Percentiles rank a stretch among this genome's conserved stretches.
Conservation (phyloP, 2,888 invertebrate species). For the Scaptomyza caliginosa region DNA sequence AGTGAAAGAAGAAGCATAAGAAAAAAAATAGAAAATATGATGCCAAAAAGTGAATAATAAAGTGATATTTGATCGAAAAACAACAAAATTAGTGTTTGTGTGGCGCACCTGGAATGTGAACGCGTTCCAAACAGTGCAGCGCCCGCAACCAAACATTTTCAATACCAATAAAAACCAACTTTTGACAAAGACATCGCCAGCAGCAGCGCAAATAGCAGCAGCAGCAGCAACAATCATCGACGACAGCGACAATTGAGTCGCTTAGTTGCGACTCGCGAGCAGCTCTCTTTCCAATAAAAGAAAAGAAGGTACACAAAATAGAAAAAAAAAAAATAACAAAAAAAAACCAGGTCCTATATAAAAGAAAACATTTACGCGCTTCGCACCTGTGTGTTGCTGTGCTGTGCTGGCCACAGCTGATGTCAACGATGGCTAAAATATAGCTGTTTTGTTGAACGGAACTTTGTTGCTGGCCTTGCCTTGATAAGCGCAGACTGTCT, state of each 20-base stretch:
- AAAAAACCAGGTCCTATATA: slow-evolving; percentile 10
- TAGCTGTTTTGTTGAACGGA: slow-evolving; percentile 36
- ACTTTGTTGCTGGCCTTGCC: slow-evolving; percentile 57
- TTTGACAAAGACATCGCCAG: slow-evolving; percentile 46
- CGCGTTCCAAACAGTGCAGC: slow-evolving; percentile 35
- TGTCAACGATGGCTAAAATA: slow-evolving; percentile 10
- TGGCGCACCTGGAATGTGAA: slow-evolving; percentile 46
- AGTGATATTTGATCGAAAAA: slow-evolving; percentile 45
- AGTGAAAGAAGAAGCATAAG: slow-evolving; percentile 43
- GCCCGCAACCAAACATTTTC: slow-evolving; percentile 30
- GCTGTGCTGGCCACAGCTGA: slow-evolving; percentile 35
- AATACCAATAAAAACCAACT: slow-evolving; percentile 13
- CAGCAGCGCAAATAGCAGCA: slow-evolving; percentile 25
- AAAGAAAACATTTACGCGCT: not conserved
- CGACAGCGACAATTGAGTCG: slow-evolving; percentile 23
- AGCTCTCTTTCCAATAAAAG: slow-evolving; percentile 18
- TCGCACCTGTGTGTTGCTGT: slow-evolving; percentile 9
- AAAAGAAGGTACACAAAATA: slow-evolving; percentile 67
- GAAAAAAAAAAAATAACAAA: slow-evolving; percentile 6
- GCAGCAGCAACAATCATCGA: slow-evolving; percentile 43
- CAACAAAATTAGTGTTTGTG: slow-evolving; percentile 35
- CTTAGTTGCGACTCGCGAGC: slow-evolving; percentile 39
- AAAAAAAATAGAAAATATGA: slow-evolving; percentile 72
- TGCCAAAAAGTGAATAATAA: slow-evolving; percentile 63
- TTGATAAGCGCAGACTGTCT: slow-evolving; percentile 72